These are phyloP conservation scores for Gouania willdenowi DNA, from an alignment of 2,797 vertebrate genomes.

Conservation along the genomic window DNA sequence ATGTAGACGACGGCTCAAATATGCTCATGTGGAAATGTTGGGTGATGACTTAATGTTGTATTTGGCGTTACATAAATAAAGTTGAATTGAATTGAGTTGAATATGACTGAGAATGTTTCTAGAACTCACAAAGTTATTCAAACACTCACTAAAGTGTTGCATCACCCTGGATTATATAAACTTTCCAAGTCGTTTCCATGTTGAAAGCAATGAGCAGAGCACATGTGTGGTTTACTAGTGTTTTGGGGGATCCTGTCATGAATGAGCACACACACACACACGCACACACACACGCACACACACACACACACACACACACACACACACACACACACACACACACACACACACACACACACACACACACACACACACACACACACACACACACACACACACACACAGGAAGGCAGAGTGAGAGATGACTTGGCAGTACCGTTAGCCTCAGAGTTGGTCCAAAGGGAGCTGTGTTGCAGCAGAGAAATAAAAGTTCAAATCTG, in stretches of 20 bases:
- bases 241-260: conserved; percentile 33
- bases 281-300: conserved; percentile 6
- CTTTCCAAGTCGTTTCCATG: conserved; percentile 25
- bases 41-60: too few species aligned
- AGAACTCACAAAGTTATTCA: conserved; percentile 8
- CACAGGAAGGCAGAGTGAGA: conserved; percentile 27
- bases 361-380: conserved; percentile 8
- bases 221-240: conserved; percentile 36
- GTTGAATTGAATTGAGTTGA: too few species aligned
- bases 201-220: conserved; percentile 50
- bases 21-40: too few species aligned
- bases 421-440: conserved; percentile 54
- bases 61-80: too few species aligned
- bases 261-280: conserved; percentile 17
- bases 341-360: conserved; percentile 13
- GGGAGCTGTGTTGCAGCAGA: conserved; percentile 45
- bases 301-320: background rate
- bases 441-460: conserved; percentile 45
- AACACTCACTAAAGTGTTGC: conserved; percentile 27
- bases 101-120: too few species aligned
- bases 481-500: conserved; percentile 37
- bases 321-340: conserved; percentile 8
- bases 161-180: conserved; percentile 46
- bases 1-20: too few species aligned
- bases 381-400: too few species aligned